Conservation (phyloP, 2,888 invertebrate genomes). For the Ochropleura plecta region DNA sequence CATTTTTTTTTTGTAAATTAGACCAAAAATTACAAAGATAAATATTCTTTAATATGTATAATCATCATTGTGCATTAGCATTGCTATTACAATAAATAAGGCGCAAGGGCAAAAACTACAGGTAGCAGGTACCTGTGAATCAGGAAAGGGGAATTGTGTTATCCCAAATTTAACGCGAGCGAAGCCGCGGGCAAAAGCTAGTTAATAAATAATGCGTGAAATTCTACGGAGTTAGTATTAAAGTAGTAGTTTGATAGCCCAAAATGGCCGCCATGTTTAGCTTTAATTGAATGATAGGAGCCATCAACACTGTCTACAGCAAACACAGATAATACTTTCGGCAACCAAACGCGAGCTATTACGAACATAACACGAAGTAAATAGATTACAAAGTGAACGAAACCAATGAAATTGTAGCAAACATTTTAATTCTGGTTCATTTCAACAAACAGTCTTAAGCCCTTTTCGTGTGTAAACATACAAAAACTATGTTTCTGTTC, state of each 20-base stretch:
- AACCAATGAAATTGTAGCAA: neutral
- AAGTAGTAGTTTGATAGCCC: neutral
- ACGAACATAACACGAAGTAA: slow-evolving; percentile 6
- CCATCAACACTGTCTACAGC: slow-evolving; percentile 9
- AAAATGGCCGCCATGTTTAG: neutral
- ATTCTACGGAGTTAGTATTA: neutral
- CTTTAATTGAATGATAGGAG: slow-evolving; percentile 4
- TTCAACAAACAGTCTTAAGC: slow-evolving; percentile 4
- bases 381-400: slow-evolving; percentile 4
- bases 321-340: slow-evolving; percentile 27
- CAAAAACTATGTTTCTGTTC: neutral
- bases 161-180: too few relatives aligned
- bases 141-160: too few relatives aligned
- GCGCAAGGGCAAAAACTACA: too few relatives aligned
- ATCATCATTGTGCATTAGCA: too few relatives aligned
- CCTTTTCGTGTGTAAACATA: slow-evolving; percentile 33
- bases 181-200: too few relatives aligned
- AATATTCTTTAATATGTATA: too few relatives aligned
- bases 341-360: slow-evolving; percentile 16
- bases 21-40: too few relatives aligned
- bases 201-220: neutral
- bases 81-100: too few relatives aligned
- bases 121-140: too few relatives aligned
- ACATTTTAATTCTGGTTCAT: slow-evolving; percentile 25
- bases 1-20: too few relatives aligned